These are phyloP conservation scores for Meleagris gallopavo DNA, from an alignment of 2,113 vertebrate genomes.

Conservation along the genomic window DNA sequence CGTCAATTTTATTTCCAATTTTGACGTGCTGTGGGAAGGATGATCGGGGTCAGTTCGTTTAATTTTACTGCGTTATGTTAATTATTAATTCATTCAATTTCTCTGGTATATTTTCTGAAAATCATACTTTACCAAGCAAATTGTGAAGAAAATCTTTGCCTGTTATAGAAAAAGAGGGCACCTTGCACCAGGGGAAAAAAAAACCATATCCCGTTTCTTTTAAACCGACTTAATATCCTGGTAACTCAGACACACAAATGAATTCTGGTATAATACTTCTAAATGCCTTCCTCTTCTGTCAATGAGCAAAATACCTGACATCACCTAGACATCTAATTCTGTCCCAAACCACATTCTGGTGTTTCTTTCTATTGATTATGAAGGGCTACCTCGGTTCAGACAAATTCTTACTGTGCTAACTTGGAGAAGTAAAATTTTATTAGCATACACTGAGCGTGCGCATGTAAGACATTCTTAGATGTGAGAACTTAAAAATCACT, in stretches of 20 bases:
- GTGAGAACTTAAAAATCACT: not conserved
- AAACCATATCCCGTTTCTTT: not conserved
- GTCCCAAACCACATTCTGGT: not conserved
- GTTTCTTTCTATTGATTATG: not conserved
- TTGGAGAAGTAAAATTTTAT: not conserved
- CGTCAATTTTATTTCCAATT: not conserved
- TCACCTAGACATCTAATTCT: not conserved
- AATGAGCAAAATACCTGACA: not conserved
- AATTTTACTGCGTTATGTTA: not conserved
- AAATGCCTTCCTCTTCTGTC: not conserved
- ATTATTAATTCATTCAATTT: not conserved
- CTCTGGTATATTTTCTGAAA: not conserved
- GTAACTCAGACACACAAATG: not conserved
- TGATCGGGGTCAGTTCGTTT: not conserved
- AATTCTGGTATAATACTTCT: not conserved
- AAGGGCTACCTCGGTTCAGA: not conserved
- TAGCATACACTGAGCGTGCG: not conserved
- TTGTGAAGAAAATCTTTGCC: not conserved
- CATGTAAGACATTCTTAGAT: not conserved
- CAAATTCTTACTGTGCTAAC: not conserved
- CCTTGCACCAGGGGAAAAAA: not conserved
- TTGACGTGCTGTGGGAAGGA: not conserved
- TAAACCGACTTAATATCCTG: not conserved
- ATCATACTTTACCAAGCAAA: not conserved
- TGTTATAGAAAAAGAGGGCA: not conserved